Base-by-base conservation (phyloP, 2,888 invertebrate genomes). In the Macrophya annulata region DNA sequence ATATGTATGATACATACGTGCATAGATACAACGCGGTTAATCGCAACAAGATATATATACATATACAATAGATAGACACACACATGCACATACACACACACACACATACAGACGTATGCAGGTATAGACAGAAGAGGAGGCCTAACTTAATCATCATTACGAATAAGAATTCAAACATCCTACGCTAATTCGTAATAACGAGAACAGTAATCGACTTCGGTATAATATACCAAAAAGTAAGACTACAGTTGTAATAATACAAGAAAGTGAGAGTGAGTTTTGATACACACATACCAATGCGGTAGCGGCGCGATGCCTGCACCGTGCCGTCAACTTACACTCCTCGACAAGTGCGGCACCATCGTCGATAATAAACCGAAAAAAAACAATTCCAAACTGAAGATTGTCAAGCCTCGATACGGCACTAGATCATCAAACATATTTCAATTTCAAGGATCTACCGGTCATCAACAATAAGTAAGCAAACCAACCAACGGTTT, bases 231-330 rank as follows among this genome's bases (percentile, higher is more conserved):
- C 31, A 31, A 31, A 40, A 31, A 17, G 21, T 5, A 5, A 31
- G 17, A 45, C 12, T 21, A 72, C 12, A 12, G 12, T 12, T 21
- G 45, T 9, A 17, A n/a, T 31, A 51, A 51, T 45, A 77, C 25
- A 77, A 55, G n/a, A n/a, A 25, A 55, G 40, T 9, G 43, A 59
- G 12, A 62, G 59, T 62, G 43, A 31, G 31, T 77, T 37, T 25
- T 6, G 68, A 55, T 51, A 77, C 48, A 77, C 55, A 77, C 40
- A 12, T 81, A 59, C 81, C 37, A 81, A 81, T 81, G 81, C 43
- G 59, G 81, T 81, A 81, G 81, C 81, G 81, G 83, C 83, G 83
- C 83, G 68, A 83, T 83, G 83, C 83, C 83, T 83, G 71, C 68
- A 68, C 68, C 68, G 83, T 83, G 40, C 48, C 68, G 83, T 83